A percentile compares a stretch with the other conserved stretches of the same genome.
These are phyloP conservation scores for Drosophila albomicans DNA, from an alignment of 1,140 invertebrate species.

Conservation along the genomic window DNA sequence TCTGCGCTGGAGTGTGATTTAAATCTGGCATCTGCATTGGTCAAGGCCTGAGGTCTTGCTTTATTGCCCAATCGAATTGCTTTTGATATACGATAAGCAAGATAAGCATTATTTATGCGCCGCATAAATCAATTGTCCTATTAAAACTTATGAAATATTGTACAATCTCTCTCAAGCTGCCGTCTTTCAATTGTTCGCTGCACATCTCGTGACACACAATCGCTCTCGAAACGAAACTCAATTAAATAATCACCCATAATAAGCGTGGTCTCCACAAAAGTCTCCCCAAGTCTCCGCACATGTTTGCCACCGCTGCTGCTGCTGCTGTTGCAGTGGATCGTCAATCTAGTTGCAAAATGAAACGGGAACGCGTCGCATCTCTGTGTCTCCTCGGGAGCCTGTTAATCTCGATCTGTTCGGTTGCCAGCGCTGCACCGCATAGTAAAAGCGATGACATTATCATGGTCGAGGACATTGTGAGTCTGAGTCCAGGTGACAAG, in stretches of 20 bases:
- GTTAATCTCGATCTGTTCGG: constrained; percentile 7
- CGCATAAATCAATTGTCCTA: constrained; percentile 32
- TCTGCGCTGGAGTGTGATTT: constrained; percentile 5
- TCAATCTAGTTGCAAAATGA: constrained; percentile 38
- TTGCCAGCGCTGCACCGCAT: not conserved
- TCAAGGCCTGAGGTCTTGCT: constrained; percentile 32
- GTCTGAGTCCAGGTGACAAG: constrained; percentile 15
- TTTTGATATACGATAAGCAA: constrained; percentile 20
- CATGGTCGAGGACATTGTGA: constrained; percentile 42
- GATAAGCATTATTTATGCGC: constrained; percentile 58
- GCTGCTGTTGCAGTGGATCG: not conserved
- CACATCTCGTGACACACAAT: constrained; percentile 21
- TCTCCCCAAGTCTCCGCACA: not conserved
- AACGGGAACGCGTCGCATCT: constrained; percentile 17
- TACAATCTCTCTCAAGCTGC: not conserved
- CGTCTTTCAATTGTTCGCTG: constrained; percentile 21
- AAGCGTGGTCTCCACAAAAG: constrained; percentile 41
- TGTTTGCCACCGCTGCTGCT: no score
- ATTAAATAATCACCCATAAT: constrained; percentile 70
- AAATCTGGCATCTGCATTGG: constrained; percentile 32
- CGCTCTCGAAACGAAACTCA: constrained; percentile 45
- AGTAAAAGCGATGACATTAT: not conserved
- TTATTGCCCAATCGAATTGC: constrained; percentile 60
- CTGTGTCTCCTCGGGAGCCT: not conserved
- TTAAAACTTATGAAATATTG: constrained; percentile 14